Evolutionary conservation across 2,888 invertebrate species (phyloP).

Genomic region (Choreutis nemorana): DNA sequence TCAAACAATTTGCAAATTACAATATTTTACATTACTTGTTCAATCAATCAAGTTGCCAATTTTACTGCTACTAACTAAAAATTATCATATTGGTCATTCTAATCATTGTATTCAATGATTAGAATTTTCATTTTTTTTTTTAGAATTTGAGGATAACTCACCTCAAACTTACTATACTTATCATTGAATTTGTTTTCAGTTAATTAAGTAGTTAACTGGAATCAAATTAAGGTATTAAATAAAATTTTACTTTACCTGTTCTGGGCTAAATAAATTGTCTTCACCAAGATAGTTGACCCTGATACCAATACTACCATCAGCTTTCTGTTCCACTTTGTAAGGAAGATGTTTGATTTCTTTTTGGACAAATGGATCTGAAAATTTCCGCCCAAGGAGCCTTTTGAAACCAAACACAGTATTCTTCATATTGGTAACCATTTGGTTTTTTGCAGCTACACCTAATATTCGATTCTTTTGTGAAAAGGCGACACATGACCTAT

Average conservation of each 20-base stretch:
- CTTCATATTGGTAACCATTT: constrained; percentile 96
- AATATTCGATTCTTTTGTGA: constrained; percentile 90
- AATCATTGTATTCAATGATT: too few relatives aligned
- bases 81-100: too few relatives aligned
- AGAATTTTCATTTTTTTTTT: too few relatives aligned
- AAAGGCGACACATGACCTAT: constrained; percentile 95
- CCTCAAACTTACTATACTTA: too few relatives aligned
- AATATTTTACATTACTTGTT: too few relatives aligned
- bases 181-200: too few relatives aligned
- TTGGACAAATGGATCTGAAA: constrained; percentile 87
- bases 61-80: too few relatives aligned
- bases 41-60: too few relatives aligned
- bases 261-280: constrained; percentile 85
- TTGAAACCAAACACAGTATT: constrained; percentile 96
- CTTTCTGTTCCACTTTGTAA: constrained; percentile 77
- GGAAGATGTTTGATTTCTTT: constrained; percentile 82
- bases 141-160: too few relatives aligned
- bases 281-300: constrained; percentile 90
- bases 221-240: too few relatives aligned
- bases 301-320: constrained; percentile 86
- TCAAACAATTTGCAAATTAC: too few relatives aligned
- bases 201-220: too few relatives aligned
- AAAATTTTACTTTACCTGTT: constrained; percentile 70
- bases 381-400: constrained; percentile 89
- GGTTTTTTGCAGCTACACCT: constrained; percentile 97